Conservation (phyloP, 2,888 invertebrate species). For the Glaucopsyche alexis region DNA sequence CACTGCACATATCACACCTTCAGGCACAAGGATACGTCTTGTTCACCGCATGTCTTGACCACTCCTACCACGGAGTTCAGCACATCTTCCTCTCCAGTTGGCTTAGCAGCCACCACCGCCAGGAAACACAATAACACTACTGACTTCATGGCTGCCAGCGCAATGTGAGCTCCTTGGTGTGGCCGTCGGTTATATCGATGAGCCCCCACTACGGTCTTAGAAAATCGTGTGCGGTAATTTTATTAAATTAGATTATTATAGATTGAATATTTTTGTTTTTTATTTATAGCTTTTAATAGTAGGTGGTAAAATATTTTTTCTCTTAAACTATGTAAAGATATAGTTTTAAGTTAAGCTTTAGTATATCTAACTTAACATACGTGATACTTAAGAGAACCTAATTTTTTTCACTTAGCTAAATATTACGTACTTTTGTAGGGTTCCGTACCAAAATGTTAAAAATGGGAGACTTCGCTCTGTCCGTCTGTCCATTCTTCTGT, state of each 20-base stretch:
- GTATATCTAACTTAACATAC: too few relatives aligned
- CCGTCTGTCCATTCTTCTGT: too few relatives aligned
- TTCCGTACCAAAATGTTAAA: too few relatives aligned
- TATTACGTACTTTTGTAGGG: too few relatives aligned
- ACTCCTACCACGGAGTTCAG: constrained; percentile 83
- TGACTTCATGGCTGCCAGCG: constrained; percentile 69
- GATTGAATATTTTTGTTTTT: neutral
- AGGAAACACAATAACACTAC: constrained; percentile 72
- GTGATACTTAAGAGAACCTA: too few relatives aligned
- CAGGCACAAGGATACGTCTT: constrained; percentile 84
- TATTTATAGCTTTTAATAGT: too few relatives aligned
- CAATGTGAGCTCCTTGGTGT: constrained; percentile 62
- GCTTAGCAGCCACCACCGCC: constrained; percentile 70
- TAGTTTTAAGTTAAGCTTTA: too few relatives aligned
- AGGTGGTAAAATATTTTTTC: too few relatives aligned
- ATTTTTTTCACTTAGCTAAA: too few relatives aligned
- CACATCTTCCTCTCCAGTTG: constrained; percentile 74
- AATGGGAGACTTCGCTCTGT: too few relatives aligned
- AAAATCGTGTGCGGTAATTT: neutral
- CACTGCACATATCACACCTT: constrained; percentile 82
- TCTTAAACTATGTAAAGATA: too few relatives aligned
- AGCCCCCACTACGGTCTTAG: constrained; percentile 49
- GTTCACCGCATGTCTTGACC: constrained; percentile 85
- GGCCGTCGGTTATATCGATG: constrained; percentile 69
- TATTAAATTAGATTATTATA: constrained; percentile 6